Evolutionary conservation across 1,140 invertebrate species (phyloP).

Genomic region (Atopsyche davidsoni): DNA sequence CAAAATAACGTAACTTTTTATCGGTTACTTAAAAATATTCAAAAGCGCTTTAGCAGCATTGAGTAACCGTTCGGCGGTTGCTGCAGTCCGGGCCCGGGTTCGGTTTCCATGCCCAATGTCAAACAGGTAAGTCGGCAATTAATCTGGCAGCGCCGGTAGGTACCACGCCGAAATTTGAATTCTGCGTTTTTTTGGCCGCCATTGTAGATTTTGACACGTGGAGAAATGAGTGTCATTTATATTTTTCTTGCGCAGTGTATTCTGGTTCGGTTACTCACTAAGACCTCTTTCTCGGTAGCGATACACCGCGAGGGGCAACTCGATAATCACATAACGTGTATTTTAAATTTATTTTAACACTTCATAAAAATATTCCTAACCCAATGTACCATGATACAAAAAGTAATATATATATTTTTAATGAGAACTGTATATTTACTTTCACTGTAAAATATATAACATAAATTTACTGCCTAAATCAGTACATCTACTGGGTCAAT

Average conservation of each 20-base stretch:
- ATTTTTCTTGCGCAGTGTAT: constrained; percentile 30
- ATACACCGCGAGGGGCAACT: constrained; percentile 17
- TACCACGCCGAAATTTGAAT: constrained; percentile 29
- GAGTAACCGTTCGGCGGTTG: neutral
- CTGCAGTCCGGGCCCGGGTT: neutral
- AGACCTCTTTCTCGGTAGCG: constrained; percentile 26
- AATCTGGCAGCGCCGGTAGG: constrained; percentile 15
- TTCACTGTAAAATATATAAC: too few species aligned
- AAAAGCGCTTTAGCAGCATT: neutral
- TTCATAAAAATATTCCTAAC: too few species aligned
- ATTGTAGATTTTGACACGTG: constrained; percentile 31
- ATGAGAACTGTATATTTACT: too few species aligned
- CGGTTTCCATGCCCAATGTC: constrained; percentile 15
- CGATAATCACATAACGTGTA: neutral
- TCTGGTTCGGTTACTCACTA: constrained; percentile 31
- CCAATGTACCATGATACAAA: too few species aligned
- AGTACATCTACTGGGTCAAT: too few species aligned
- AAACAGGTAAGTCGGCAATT: constrained; percentile 28
- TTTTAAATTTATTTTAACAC: too few species aligned
- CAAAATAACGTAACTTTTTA: too few species aligned
- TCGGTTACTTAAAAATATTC: too few species aligned
- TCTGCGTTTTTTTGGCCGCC: constrained; percentile 28
- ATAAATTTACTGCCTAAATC: too few species aligned
- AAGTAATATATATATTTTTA: too few species aligned
- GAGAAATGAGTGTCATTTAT: constrained; percentile 31